A percentile compares a stretch with the other conserved stretches of the same genome.
These are phyloP conservation scores for Cetonia aurata DNA, from an alignment of 2,888 invertebrate species.

Conservation along the genomic window DNA sequence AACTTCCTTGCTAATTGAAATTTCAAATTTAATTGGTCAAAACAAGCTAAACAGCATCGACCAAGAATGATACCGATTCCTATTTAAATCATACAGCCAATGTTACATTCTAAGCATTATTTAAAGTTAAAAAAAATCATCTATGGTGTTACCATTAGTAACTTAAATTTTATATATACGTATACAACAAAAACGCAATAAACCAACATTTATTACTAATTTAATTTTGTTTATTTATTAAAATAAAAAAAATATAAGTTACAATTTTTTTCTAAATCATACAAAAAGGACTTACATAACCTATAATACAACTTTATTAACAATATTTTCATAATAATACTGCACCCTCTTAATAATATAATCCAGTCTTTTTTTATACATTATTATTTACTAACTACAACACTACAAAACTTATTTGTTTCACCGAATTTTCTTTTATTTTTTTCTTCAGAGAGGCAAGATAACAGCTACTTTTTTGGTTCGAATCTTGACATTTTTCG, in stretches of 20 bases:
- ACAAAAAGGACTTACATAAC: slow-evolving; percentile 7
- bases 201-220: background rate
- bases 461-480: too few species aligned
- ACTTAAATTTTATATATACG: background rate
- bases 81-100: too few species aligned
- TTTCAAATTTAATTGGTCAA: too few species aligned
- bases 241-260: slow-evolving; percentile 30
- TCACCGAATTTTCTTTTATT: background rate
- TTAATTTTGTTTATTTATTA: slow-evolving; percentile 28
- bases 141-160: too few species aligned
- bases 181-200: background rate
- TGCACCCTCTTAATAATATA: slow-evolving; percentile 19
- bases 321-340: slow-evolving; percentile 25
- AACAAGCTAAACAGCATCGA: too few species aligned
- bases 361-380: slow-evolving; percentile 7
- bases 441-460: background rate
- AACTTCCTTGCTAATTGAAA: too few species aligned
- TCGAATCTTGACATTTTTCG: background rate
- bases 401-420: too few species aligned
- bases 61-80: too few species aligned
- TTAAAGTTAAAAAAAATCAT: too few species aligned
- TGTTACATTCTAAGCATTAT: too few species aligned
- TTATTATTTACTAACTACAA: background rate
- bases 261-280: slow-evolving; percentile 5
- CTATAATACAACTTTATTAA: slow-evolving; percentile 30